Conservation (phyloP, 2,888 invertebrate genomes). For the Acleris literana region DNA sequence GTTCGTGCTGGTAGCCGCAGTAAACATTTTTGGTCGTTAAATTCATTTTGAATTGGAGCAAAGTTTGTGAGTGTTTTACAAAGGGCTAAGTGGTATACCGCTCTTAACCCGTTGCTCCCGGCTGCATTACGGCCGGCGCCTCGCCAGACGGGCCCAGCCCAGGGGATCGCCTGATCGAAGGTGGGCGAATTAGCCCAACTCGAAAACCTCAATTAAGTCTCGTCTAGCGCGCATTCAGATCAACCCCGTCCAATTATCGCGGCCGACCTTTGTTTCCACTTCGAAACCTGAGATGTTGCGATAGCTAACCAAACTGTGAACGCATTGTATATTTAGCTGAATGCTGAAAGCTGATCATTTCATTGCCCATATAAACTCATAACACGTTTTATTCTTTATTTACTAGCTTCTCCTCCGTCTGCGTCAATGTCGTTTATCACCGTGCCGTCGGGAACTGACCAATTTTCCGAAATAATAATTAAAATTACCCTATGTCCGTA, state of each 20-base stretch:
- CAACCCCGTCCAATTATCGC: constrained; percentile 82
- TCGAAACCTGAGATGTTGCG: constrained; percentile 54
- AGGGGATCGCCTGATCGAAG: constrained; percentile 72
- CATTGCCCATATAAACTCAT: too few relatives aligned
- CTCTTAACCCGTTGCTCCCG: constrained; percentile 63
- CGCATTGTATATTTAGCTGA: neutral
- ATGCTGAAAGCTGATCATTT: too few relatives aligned
- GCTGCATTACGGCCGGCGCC: constrained; percentile 64
- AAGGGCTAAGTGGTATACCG: constrained; percentile 61
- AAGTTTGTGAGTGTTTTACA: constrained; percentile 49
- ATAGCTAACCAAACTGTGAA: constrained; percentile 41
- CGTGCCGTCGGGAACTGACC: too few relatives aligned
- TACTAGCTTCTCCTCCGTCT: too few relatives aligned
- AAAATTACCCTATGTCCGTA: too few relatives aligned
- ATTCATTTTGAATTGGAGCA: constrained; percentile 20
- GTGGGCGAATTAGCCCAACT: constrained; percentile 82
- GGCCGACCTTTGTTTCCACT: constrained; percentile 77
- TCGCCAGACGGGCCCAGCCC: constrained; percentile 55
- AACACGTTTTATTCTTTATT: too few relatives aligned
- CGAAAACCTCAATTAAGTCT: constrained; percentile 84
- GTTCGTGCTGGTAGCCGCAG: constrained; percentile 41
- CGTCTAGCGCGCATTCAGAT: constrained; percentile 80
- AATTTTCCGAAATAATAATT: too few relatives aligned
- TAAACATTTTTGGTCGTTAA: constrained; percentile 2
- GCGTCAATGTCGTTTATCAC: too few relatives aligned